Evolutionary conservation across 2,797 vertebrate genomes (phyloP).

Genomic region (Hylomyscus alleni): DNA sequence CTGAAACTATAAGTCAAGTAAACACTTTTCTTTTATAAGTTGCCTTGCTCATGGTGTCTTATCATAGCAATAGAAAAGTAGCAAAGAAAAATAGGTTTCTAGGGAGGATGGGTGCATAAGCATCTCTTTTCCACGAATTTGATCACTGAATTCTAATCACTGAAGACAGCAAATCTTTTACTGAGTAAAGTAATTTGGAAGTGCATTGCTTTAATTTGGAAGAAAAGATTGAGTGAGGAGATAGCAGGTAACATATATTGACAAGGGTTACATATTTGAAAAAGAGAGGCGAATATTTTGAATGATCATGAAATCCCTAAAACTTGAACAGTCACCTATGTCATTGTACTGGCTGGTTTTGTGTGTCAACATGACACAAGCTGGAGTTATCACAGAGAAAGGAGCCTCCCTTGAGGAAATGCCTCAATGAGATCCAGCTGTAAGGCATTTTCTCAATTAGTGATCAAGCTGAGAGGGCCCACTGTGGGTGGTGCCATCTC

Average conservation of each 20-base stretch:
- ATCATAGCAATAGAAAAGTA: not conserved
- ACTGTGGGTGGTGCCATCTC: too few relatives aligned
- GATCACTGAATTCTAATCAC: not conserved
- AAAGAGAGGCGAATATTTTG: not conserved
- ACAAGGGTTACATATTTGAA: not conserved
- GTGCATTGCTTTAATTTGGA: not conserved
- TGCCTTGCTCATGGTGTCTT: not conserved
- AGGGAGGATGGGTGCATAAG: not conserved
- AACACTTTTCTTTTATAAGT: not conserved
- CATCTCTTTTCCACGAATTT: not conserved
- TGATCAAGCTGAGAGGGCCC: too few relatives aligned
- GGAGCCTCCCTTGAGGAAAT: too few relatives aligned
- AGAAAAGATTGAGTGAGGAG: not conserved
- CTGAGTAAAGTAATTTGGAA: not conserved
- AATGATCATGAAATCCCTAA: not conserved
- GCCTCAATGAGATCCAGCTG: too few relatives aligned
- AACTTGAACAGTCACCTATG: not conserved
- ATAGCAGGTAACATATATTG: not conserved
- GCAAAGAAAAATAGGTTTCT: not conserved
- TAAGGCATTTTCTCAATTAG: too few relatives aligned
- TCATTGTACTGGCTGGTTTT: not conserved
- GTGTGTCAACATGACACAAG: too few relatives aligned
- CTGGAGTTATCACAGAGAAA: too few relatives aligned
- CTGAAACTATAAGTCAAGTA: not conserved
- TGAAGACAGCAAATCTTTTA: not conserved